Base-by-base conservation (phyloP, 2,113 vertebrate genomes). In the Syrrhaptes paradoxus region DNA sequence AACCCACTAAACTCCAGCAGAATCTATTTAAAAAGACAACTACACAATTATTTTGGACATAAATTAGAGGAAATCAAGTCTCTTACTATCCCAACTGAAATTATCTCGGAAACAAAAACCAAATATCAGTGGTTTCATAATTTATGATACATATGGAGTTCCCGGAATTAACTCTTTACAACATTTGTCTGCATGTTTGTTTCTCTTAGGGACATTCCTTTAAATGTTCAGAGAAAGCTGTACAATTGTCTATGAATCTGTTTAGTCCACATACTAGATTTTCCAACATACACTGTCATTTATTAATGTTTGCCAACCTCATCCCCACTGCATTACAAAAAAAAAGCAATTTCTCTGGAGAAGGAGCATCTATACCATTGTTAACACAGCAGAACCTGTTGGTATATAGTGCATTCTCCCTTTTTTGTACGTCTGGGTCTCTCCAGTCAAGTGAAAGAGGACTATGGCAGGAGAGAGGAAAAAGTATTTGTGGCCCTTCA, bases 81-180 rank as follows among this genome's bases (percentile, higher is more conserved):
- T 65, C 6, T 48, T 26, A 43, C 11, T 49, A 49, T 58, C 8
- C 4, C 2, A 28, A 3, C 3, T 49, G 28, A 71, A 75, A 55
- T 15, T 2, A 24, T 12, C 32, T 51, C 25, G 58, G 43, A 58
- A 82, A 46, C 5, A 73, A 72, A 72, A 38, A 0, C 0, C 2
- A 49, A 31, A 62, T 14, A 31, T 54, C 8, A 62, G 7, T 1
- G 1, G 34, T 68, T 74, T 74, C 11, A 34, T 67, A 31, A 74
- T 18, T 31, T 66, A 5, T 21, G 32, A 62, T 61, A 16, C 22
- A 17, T 58, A 17, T 63, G 13, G 17, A 71, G 9, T 80, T 58
- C 13, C 38, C 78, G 25, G 28, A 63, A 54, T 58, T n/a, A 68
- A 62, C 4, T 28, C 32, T 29, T 77, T 55, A 36, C 7, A 48